Percentiles rank a stretch among this genome's conserved stretches.
Conservation (phyloP, 2,113 vertebrate species). For the Ophthalmolycus amberensis region DNA sequence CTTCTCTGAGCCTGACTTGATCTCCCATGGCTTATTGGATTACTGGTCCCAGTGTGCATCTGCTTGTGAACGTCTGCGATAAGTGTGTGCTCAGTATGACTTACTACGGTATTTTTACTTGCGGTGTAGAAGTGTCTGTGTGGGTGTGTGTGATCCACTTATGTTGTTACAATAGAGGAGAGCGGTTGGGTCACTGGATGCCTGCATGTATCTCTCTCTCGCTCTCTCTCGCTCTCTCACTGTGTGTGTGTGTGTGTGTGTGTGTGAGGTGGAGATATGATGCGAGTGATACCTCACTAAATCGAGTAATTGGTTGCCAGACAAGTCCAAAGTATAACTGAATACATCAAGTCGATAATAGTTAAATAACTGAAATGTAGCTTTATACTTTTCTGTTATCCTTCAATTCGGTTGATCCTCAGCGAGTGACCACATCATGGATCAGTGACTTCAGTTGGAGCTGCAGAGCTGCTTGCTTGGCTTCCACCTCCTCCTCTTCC, state of each 20-base stretch:
- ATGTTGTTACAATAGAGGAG: constrained; percentile 24
- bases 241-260: background rate
- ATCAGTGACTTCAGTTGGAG: too few relatives aligned
- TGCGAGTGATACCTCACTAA: background rate
- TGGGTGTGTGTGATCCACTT: constrained; percentile 26
- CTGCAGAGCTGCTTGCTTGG: too few relatives aligned
- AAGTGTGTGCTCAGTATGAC: constrained; percentile 29
- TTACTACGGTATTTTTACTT: constrained; percentile 38
- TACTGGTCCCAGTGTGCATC: constrained; percentile 38
- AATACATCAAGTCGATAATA: background rate
- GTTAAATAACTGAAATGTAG: background rate
- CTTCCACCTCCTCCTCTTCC: too few relatives aligned
- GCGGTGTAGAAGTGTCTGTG: background rate
- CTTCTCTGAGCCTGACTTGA: constrained; percentile 30
- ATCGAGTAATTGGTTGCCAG: background rate
- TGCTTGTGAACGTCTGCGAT: constrained; percentile 14
- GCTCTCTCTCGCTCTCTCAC: too few relatives aligned
- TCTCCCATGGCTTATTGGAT: constrained; percentile 62
- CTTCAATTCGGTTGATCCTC: too few relatives aligned
- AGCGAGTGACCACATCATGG: too few relatives aligned
- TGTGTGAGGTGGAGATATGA: background rate
- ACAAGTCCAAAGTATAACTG: background rate
- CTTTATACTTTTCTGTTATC: too few relatives aligned
- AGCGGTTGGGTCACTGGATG: constrained; percentile 11
- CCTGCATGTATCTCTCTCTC: background rate